Percentiles rank a stretch among this genome's conserved stretches.
Conservation (phyloP, 2,113 vertebrate genomes). For the Chelonoidis abingdonii region DNA sequence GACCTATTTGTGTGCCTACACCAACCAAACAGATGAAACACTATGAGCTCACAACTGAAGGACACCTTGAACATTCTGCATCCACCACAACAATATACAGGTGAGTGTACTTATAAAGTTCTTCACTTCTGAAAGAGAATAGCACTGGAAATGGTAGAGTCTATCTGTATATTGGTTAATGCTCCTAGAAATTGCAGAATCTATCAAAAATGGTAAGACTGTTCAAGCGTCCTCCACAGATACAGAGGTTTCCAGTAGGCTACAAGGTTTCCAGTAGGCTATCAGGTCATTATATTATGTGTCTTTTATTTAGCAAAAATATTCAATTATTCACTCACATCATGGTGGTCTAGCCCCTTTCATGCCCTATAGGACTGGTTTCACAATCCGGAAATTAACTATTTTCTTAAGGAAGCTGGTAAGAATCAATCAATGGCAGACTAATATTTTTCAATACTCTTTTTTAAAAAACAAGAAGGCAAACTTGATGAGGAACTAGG, state of each 20-base stretch:
- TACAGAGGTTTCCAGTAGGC: too few relatives aligned
- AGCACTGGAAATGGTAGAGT: background rate
- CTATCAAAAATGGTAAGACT: background rate
- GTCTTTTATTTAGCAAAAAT: background rate
- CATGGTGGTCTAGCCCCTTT: background rate
- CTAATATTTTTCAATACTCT: background rate
- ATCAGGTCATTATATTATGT: background rate
- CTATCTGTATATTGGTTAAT: background rate
- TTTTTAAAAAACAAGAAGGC: fast-evolving
- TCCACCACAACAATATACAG: conserved; percentile 16
- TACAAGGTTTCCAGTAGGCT: too few relatives aligned
- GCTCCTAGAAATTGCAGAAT: background rate
- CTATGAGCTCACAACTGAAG: background rate
- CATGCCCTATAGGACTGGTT: background rate
- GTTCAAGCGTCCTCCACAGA: background rate
- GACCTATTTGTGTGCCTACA: background rate
- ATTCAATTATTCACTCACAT: background rate
- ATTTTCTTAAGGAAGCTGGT: background rate
- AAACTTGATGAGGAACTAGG: background rate
- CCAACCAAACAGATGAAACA: background rate
- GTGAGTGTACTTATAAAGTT: background rate
- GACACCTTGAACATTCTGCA: background rate
- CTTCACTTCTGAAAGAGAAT: conserved; percentile 24
- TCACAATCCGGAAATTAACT: background rate
- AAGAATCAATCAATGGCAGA: background rate